Evolutionary conservation across 2,113 vertebrate genomes (phyloP).

Genomic region (Chaenogobius annularis): DNA sequence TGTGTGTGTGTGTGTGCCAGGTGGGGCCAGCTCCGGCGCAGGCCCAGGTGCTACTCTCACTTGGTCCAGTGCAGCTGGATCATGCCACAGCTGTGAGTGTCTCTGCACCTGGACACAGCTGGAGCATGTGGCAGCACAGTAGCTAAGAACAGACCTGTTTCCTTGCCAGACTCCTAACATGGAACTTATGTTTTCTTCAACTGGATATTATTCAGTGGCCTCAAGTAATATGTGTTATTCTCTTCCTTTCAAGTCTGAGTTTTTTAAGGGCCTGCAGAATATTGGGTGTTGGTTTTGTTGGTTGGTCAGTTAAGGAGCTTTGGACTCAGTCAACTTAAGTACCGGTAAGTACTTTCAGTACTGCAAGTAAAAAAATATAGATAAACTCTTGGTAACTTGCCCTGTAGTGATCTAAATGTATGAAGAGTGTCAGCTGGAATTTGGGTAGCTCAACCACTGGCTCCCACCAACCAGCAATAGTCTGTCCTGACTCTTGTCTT

Average conservation of each 20-base stretch:
- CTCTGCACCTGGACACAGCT: slow-evolving; percentile 64
- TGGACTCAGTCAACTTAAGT: neutral
- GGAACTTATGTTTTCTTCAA: slow-evolving; percentile 34
- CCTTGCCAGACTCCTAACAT: slow-evolving; percentile 51
- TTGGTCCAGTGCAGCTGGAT: slow-evolving; percentile 65
- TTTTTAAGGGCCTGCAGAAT: neutral
- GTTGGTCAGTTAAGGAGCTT: neutral
- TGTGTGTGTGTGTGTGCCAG: slow-evolving; percentile 59
- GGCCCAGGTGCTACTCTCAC: slow-evolving; percentile 66
- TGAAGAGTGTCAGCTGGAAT: slow-evolving; percentile 13
- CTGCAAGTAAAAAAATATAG: slow-evolving; percentile 26
- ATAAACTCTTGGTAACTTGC: slow-evolving; percentile 26
- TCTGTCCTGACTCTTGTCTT: slow-evolving; percentile 33
- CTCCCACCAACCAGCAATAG: slow-evolving; percentile 33
- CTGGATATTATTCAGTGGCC: slow-evolving; percentile 44
- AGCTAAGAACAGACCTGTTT: slow-evolving; percentile 55
- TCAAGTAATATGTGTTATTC: slow-evolving; percentile 35
- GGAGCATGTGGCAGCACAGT: slow-evolving; percentile 48
- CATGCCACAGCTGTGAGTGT: slow-evolving; percentile 59
- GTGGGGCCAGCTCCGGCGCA: slow-evolving; percentile 45
- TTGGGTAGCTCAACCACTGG: slow-evolving; percentile 8
- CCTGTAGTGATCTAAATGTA: slow-evolving; percentile 66
- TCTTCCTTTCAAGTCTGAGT: slow-evolving; percentile 7
- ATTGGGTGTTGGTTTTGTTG: neutral
- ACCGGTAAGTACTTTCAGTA: neutral